Evolutionary conservation across 2,797 vertebrate genomes (phyloP).

Genomic region (Necrosyrtes monachus): DNA sequence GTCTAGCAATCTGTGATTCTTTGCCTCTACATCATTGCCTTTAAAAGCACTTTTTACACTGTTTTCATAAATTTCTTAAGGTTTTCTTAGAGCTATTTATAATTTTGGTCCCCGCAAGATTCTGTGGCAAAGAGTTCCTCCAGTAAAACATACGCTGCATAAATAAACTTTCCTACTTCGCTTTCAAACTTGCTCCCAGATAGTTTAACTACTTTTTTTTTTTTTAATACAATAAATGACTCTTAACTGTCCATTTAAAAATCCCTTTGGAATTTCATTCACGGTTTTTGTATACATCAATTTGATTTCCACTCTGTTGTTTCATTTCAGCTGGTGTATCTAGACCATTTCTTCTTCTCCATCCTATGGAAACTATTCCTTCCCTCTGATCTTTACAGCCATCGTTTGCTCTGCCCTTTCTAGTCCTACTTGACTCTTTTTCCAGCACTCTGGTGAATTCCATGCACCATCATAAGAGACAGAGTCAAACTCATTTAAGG

Average conservation of each 20-base stretch:
- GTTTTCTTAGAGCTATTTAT: neutral
- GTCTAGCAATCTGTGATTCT: neutral
- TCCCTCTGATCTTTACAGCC: neutral
- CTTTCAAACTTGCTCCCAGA: neutral
- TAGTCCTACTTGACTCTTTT: neutral
- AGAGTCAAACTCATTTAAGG: neutral
- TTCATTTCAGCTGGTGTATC: neutral
- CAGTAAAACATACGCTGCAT: neutral
- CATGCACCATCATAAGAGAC: neutral
- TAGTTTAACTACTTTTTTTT: neutral
- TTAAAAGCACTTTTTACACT: neutral
- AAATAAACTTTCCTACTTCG: neutral
- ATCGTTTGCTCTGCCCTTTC: neutral
- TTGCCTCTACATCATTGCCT: neutral
- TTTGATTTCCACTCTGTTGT: neutral
- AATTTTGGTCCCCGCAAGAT: neutral
- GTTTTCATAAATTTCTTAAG: neutral
- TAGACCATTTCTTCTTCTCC: neutral
- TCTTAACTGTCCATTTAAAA: neutral
- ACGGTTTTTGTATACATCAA: neutral
- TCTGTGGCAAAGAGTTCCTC: neutral
- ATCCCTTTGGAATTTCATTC: neutral
- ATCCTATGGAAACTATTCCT: neutral
- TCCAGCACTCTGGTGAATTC: neutral
- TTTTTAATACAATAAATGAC: neutral